Evolutionary conservation across 30 jellyfish, hydroid and myxozoan genomes (phyloP).

Genomic region (Mastigias papua): DNA sequence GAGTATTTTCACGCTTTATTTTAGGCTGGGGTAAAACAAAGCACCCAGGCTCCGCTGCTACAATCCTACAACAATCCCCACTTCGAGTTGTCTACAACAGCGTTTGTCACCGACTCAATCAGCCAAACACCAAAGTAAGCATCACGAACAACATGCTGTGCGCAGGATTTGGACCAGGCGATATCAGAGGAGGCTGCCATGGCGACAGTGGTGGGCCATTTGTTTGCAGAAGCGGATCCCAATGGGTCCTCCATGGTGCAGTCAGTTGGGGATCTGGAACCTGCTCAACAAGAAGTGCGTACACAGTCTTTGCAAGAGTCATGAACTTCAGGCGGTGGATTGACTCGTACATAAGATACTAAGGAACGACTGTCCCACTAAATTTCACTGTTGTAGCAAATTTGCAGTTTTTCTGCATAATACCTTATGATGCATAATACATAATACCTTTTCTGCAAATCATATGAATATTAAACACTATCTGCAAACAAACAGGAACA

Average conservation of each 20-base stretch:
- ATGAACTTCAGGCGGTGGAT: conserved; percentile 54
- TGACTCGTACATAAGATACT: conserved; percentile 43
- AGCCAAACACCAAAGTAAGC: conserved; percentile 31
- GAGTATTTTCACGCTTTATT: too few relatives aligned
- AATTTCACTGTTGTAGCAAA: too few relatives aligned
- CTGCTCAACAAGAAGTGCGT: conserved; percentile 75
- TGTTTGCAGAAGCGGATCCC: conserved; percentile 77
- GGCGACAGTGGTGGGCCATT: conserved; percentile 97
- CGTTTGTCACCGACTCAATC: conserved; percentile 58
- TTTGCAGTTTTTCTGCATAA: background rate
- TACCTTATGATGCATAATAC: background rate
- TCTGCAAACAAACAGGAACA: too few relatives aligned
- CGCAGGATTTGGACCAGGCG: conserved; percentile 88
- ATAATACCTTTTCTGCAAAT: too few relatives aligned
- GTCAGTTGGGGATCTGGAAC: conserved; percentile 94
- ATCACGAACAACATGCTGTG: conserved; percentile 81
- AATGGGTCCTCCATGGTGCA: conserved; percentile 86
- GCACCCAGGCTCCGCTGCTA: conserved; percentile 66
- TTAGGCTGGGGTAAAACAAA: conserved; percentile 79
- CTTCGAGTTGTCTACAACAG: conserved; percentile 50
- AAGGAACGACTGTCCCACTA: background rate
- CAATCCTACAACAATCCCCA: conserved; percentile 70
- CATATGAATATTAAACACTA: too few relatives aligned
- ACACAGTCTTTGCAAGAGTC: conserved; percentile 87
- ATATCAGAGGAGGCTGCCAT: conserved; percentile 90